Conservation (phyloP, 2,113 vertebrate genomes). For the Urocolius indicus region DNA sequence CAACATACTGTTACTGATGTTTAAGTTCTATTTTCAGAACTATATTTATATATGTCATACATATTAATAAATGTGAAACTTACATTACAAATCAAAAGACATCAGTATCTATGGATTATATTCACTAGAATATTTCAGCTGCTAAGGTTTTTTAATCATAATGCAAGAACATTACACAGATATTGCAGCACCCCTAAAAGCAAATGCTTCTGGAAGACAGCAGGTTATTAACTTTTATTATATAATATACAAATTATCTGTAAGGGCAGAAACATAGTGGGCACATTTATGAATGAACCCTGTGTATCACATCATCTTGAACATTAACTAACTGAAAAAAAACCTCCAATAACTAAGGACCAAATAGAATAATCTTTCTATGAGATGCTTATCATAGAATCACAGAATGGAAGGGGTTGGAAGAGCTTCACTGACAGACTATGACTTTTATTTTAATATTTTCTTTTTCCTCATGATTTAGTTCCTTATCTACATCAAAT, state of each 20-base stretch:
- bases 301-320: neutral
- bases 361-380: neutral
- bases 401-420: no score
- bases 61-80: neutral
- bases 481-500: neutral
- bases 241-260: neutral
- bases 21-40: neutral
- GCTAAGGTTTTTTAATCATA: neutral
- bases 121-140: neutral
- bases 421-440: neutral
- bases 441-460: neutral
- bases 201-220: neutral
- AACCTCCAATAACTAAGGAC: neutral
- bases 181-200: neutral
- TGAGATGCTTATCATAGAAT: neutral
- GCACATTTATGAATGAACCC: neutral
- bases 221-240: neutral
- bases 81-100: neutral
- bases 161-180: neutral
- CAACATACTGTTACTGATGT: neutral
- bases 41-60: neutral
- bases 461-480: neutral
- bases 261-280: neutral
- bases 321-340: neutral
- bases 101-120: neutral